These are phyloP conservation scores for Ischnura elegans DNA, from an alignment of 2,888 invertebrate species.

Conservation along the genomic window DNA sequence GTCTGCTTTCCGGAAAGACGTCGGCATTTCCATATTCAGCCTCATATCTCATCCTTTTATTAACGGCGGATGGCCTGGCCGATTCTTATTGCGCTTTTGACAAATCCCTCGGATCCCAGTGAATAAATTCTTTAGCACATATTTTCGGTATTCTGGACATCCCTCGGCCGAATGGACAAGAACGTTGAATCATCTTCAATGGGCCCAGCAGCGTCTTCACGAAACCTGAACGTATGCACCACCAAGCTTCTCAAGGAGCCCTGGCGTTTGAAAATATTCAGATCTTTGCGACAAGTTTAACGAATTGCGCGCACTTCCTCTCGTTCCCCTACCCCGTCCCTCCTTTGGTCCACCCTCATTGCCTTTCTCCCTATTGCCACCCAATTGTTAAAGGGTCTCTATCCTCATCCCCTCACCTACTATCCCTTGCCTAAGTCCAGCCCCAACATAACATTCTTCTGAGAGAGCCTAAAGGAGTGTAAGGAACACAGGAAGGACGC, in stretches of 20 bases:
- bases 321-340: background rate
- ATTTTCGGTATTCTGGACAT: constrained; percentile 60
- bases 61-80: constrained; percentile 13
- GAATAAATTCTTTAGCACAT: constrained; percentile 63
- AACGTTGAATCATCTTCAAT: constrained; percentile 49
- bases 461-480: background rate
- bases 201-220: constrained; percentile 40
- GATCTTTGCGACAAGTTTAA: constrained; percentile 55
- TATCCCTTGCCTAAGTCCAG: background rate
- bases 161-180: constrained; percentile 57
- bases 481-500: background rate
- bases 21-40: constrained; percentile 16
- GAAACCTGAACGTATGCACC: constrained; percentile 29
- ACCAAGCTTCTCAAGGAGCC: constrained; percentile 46
- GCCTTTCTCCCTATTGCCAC: background rate
- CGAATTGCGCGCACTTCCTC: constrained; percentile 52
- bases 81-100: constrained; percentile 58
- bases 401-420: background rate
- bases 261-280: constrained; percentile 58
- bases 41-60: constrained; percentile 44
- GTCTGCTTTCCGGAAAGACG: background rate
- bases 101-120: constrained; percentile 31
- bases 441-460: constrained; percentile 24
- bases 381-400: constrained; percentile 28
- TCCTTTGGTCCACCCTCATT: background rate